Base-by-base conservation (phyloP, 1,140 invertebrate species). In the Augochlora pura region DNA sequence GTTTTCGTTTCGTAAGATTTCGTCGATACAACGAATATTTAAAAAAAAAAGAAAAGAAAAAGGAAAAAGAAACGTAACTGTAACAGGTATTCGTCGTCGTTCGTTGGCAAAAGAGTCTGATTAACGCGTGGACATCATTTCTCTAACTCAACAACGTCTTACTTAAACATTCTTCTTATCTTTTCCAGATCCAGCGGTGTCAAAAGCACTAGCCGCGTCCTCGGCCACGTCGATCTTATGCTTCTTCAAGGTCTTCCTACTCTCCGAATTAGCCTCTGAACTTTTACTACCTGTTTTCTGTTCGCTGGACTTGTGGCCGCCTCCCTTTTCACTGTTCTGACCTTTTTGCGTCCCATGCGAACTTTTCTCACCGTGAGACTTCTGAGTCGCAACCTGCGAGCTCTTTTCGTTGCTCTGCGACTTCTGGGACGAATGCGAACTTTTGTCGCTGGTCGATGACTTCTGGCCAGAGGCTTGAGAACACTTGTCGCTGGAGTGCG, bases 111-210 rank as follows among this genome's bases (percentile, higher is more conserved):
- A 39, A 14, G 49, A 12, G 18, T 83, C 77, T 78, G 75, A 79
- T 80, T 49, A 46, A 83, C 46, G 54, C 59, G 64, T 46, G 67
- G 42, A 60, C 59, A 73, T 62, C 23, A 2, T 39, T 46, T 66
- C 3, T 42, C 4, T 21, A 25, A 32, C 23, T 8, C 12, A 7
- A 74, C 16, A 21, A 62, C n/a, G 38, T 12, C 3, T 27, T 38
- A 18, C 63, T 74, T 63, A 77, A 80, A 85, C 86, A 42, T 80
- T 87, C 49, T 88, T 89, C 68, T 88, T 90, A 23, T 88, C 88
- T 10, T 84, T 88, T 6, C 70, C 49, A 2, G 57, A 63, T 5
- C 63, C 62, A 21, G 25, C 74, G 64, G 74, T 73, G 7, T 89
- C 87, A 12, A 63, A 68, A n/a, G 32, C 63, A 16, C 27, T 62